Base-by-base conservation (phyloP, 2,888 invertebrate genomes). In the Lysandra coridon region DNA sequence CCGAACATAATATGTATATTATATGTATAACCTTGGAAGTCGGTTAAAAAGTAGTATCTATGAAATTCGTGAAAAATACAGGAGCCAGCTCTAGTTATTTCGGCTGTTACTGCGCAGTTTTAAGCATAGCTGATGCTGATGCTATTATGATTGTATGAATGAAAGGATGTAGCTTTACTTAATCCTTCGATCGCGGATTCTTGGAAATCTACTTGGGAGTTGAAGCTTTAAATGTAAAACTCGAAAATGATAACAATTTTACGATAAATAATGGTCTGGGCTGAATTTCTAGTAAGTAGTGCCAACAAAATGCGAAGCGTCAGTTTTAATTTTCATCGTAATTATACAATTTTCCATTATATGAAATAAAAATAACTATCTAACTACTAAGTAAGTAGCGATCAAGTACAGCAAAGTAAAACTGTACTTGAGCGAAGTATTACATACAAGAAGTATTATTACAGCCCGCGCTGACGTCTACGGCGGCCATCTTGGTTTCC, bases 401-500 rank as follows among this genome's bases (percentile, higher is more conserved):
- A 69, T 69, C 69, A 69, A 69, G 69, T 69, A 37, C 33, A 37
- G 69, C 69, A 37, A 69, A 33, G 69, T 69, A 69, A 69, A 69
- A 69, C 69, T 69, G 17, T 37, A 33, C 23, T 23, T 23, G 23
- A 69, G 69, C 69, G 69, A 69, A 37, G 69, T 33, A 37, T 14
- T 69, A 69, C 23, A 23, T 23, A 23, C 23, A 23, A 23, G 23
- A 23, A 23, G 23, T 23, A 23, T 23, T 23, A 23, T 23, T 23
- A 23, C 23, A 69, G 33, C 69, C 69, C 30, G 23, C 73, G 44
- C 74, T 74, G 44, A 74, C 74, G 74, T 74, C 23, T 74, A 12
- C 44, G 44, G 23, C 74, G n/a, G 74, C 74, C 74, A 74, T 74
- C 40, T 74, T 74, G 74, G 44, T 44, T 74, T 74, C n/a, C 44